Evolutionary conservation across 1,140 invertebrate genomes (phyloP), one percentile per base, ranked within the genome.

Genomic region (Ephestia elutella): DNA sequence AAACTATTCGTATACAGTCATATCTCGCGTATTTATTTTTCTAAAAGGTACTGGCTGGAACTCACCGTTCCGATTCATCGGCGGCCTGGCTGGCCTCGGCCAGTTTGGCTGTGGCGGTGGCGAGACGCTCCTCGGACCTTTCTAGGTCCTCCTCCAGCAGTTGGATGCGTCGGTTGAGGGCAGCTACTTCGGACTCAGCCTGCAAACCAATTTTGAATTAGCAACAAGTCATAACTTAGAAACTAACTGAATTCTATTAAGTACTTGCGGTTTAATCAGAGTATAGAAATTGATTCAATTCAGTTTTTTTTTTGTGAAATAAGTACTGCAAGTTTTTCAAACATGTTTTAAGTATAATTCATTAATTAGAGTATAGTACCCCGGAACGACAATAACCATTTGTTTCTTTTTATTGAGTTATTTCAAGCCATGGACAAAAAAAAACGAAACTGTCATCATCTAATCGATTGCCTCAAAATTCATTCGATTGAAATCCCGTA

Each of bases 11-110:
- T 32, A 25, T 3, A 25, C 21, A 32, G 30, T 10, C 30, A 32
- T 7, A 32, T 28, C n/a, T n/a, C n/a, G n/a, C 25, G 25, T 28
- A 11, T 38, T 44, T 44, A 15, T 44, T 44, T 44, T 15, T 44
- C 15, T 35, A 11, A 35, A 35, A 44, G n/a, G 49, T 62, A 59
- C 54, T 38, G 59, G 54, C 48, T 66, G 38, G 57, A 58, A 74
- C 93, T 92, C 93, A 99, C 98, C 98, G 97, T 95, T 99, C 98
- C 86, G 97, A 98, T 91, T 99, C 98, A 93, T 99, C 98, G 80
- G 98, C 98, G 77, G 97, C 96, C 90, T 99, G 97, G 70, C 97
- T 98, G 73, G 98, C 98, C 92, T 99, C 98, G 68, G 99, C 97
- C 85, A 99, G 92, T 92, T 99, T 99, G 82, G 95, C 94, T 76